Evolutionary conservation across 2,888 invertebrate genomes (phyloP).

Genomic region (Ophion slaviceki): DNA sequence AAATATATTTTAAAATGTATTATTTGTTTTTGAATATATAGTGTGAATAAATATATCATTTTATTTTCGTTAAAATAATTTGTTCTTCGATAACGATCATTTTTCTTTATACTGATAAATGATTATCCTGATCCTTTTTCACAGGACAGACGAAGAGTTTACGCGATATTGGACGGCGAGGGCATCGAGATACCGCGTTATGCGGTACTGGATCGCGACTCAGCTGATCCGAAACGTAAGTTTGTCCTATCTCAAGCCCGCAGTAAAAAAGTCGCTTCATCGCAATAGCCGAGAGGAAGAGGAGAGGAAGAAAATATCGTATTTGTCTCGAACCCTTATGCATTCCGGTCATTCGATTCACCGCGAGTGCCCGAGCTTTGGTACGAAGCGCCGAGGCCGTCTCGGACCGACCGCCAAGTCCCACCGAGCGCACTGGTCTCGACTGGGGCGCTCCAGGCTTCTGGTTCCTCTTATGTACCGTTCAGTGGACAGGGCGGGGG

Average conservation of each 20-base stretch:
- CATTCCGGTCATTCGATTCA: background rate
- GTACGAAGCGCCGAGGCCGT: background rate
- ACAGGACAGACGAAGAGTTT: constrained; percentile 96
- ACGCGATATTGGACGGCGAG: constrained; percentile 95
- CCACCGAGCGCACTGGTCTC: constrained; percentile 24
- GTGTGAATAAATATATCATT: background rate
- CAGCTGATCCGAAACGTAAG: constrained; percentile 95
- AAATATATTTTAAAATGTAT: too few relatives aligned
- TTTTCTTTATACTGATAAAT: background rate
- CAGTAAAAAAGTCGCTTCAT: background rate
- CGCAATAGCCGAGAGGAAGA: background rate
- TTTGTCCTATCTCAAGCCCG: constrained; percentile 68
- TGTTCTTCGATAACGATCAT: constrained; percentile 9
- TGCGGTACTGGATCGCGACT: constrained; percentile 97
- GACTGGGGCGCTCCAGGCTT: background rate
- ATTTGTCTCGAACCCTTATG: background rate
- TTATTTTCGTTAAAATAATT: background rate
- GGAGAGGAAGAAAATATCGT: background rate
- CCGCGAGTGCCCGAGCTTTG: constrained; percentile 2
- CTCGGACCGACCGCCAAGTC: constrained; percentile 28
- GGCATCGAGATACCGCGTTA: constrained; percentile 99
- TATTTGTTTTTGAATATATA: too few relatives aligned
- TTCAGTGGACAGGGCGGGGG: background rate
- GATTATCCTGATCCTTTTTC: background rate
- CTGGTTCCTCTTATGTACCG: background rate